Evolutionary conservation across 2,888 invertebrate species (phyloP).

Genomic region (Diarsia brunnea): DNA sequence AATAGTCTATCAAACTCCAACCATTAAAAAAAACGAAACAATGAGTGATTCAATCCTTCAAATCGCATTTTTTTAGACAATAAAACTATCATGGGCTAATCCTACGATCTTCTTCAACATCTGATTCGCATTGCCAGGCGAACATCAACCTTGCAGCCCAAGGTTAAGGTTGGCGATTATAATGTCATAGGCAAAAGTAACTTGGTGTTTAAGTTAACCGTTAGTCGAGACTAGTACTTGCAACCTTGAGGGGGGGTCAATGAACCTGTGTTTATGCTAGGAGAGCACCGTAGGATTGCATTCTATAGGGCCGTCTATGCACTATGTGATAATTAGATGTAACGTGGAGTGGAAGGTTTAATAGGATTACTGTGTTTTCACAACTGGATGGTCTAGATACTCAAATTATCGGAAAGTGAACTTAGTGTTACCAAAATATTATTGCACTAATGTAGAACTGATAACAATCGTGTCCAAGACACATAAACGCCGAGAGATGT

Average conservation of each 20-base stretch:
- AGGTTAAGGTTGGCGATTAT: constrained; percentile 13
- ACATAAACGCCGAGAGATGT: no score
- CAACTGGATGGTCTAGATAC: no score
- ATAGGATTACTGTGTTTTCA: not conserved
- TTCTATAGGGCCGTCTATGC: constrained; percentile 24
- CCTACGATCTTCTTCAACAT: constrained; percentile 15
- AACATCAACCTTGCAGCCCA: constrained; percentile 30
- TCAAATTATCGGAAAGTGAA: not conserved
- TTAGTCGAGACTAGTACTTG: constrained; percentile 63
- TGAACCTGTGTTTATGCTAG: constrained; percentile 61
- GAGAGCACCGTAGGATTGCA: constrained; percentile 15
- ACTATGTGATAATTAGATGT: not conserved
- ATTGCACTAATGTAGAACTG: no score
- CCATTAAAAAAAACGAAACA: constrained; percentile 18
- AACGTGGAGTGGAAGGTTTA: not conserved
- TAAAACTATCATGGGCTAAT: constrained; percentile 37
- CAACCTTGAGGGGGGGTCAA: constrained; percentile 71
- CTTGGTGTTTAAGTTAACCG: constrained; percentile 60
- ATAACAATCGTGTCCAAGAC: no score
- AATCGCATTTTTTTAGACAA: constrained; percentile 37
- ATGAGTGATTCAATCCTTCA: constrained; percentile 27
- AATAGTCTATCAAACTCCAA: constrained; percentile 9
- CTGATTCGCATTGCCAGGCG: not conserved
- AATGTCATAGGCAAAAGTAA: constrained; percentile 24
- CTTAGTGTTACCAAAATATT: no score